These are phyloP conservation scores for Toxotes chatareus DNA, from an alignment of 2,113 vertebrate genomes.

Conservation along the genomic window DNA sequence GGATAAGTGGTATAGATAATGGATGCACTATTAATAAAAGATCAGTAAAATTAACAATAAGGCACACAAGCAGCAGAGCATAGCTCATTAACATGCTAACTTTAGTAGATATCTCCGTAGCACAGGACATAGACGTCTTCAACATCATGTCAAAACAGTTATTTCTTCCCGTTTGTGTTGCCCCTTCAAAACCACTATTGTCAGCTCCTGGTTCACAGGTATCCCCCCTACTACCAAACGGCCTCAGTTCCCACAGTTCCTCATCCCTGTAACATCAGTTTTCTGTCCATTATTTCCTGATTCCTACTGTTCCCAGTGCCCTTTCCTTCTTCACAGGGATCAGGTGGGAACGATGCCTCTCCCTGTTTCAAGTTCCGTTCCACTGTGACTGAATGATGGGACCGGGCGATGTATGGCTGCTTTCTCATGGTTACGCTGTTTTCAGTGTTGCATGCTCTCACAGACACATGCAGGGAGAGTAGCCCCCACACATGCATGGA, in stretches of 20 bases:
- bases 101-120: too few relatives aligned
- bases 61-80: too few relatives aligned
- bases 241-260: constrained; percentile 37
- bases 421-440: constrained; percentile 15
- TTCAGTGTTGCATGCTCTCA: background rate
- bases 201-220: background rate
- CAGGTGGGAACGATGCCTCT: constrained; percentile 52
- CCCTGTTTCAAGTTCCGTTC: constrained; percentile 32
- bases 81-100: too few relatives aligned
- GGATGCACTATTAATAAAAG: too few relatives aligned
- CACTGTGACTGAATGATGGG: constrained; percentile 26
- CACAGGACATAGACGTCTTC: too few relatives aligned
- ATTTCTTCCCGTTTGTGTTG: too few relatives aligned
- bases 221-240: background rate
- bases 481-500: background rate
- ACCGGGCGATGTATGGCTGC: background rate
- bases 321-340: constrained; percentile 52
- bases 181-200: too few relatives aligned
- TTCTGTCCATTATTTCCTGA: constrained; percentile 45
- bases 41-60: too few relatives aligned
- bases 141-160: too few relatives aligned
- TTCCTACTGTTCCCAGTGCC: constrained; percentile 49
- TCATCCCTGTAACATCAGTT: constrained; percentile 15
- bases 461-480: background rate
- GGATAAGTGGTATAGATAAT: too few relatives aligned